These are phyloP conservation scores for Panopea generosa DNA, from an alignment of 2,888 invertebrate genomes.

Conservation along the genomic window DNA sequence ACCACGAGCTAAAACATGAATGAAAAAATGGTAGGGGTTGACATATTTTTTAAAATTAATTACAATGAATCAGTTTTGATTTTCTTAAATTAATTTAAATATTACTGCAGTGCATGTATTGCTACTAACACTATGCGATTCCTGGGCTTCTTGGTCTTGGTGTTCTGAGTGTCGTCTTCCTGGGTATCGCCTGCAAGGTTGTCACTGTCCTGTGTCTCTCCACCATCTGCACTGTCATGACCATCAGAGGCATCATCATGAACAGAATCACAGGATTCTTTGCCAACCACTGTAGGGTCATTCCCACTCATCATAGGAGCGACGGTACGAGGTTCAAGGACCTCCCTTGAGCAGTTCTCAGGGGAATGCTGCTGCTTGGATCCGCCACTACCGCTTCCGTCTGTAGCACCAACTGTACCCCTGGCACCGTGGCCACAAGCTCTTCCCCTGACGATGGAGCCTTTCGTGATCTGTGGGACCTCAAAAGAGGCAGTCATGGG, in stretches of 20 bases:
- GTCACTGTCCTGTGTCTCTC: conserved; percentile 4
- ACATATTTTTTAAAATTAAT: too few relatives aligned
- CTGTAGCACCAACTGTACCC: conserved; percentile 16
- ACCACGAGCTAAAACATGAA: conserved; percentile 8
- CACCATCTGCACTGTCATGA: neutral
- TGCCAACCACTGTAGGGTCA: conserved; percentile 5
- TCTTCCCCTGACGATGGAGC: conserved; percentile 14
- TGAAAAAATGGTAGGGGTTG: neutral
- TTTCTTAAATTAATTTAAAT: conserved; percentile 2
- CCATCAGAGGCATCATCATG: conserved; percentile 11
- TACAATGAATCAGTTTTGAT: neutral
- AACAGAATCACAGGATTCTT: conserved; percentile 10
- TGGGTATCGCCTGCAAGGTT: conserved; percentile 2
- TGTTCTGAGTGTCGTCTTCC: neutral
- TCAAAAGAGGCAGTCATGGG: conserved; percentile 10
- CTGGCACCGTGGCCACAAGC: conserved; percentile 15
- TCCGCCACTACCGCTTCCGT: conserved; percentile 14
- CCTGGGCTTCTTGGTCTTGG: neutral
- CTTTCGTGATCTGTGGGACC: conserved; percentile 15
- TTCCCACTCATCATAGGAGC: conserved; percentile 7
- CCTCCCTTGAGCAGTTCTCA: conserved; percentile 9
- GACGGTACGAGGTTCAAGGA: conserved; percentile 3
- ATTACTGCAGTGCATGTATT: neutral
- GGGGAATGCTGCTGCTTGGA: conserved; percentile 3
- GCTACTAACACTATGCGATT: conserved; percentile 2